Percentiles rank a stretch among this genome's conserved stretches.
These are phyloP conservation scores for Calliphora vicina DNA, from an alignment of 1,140 invertebrate species.

Conservation along the genomic window DNA sequence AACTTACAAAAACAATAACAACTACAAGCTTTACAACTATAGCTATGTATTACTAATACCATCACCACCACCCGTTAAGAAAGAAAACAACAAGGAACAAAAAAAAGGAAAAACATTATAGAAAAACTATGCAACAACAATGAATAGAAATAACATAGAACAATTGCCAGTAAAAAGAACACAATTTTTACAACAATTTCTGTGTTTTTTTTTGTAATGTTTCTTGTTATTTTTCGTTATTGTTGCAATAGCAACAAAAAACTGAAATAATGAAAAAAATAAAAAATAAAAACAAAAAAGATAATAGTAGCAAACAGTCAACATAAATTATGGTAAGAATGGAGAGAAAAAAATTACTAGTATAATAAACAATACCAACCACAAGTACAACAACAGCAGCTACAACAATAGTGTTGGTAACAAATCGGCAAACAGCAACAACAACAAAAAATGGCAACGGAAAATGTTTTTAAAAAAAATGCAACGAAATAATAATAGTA, in stretches of 20 bases:
- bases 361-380: constrained; percentile 26
- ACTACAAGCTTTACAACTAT: background rate
- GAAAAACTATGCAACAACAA: background rate
- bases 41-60: background rate
- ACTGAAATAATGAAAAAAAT: constrained; percentile 26
- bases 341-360: background rate
- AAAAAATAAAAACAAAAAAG: constrained; percentile 6
- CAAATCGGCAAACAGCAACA: background rate
- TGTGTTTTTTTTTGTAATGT: background rate
- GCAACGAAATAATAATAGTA: background rate
- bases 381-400: background rate
- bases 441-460: constrained; percentile 4
- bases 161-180: background rate
- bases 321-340: constrained; percentile 14
- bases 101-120: constrained; percentile 25
- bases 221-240: background rate
- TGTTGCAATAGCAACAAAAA: background rate
- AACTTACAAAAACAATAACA: background rate
- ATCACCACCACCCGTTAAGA: constrained; percentile 14
- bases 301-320: background rate
- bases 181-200: background rate
- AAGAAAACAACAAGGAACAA: background rate
- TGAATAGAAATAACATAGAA: background rate
- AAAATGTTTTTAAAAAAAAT: background rate
- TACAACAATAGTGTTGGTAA: background rate